These are phyloP conservation scores for Oppia nitens DNA, from an alignment of 1,140 invertebrate species.

Conservation along the genomic window DNA sequence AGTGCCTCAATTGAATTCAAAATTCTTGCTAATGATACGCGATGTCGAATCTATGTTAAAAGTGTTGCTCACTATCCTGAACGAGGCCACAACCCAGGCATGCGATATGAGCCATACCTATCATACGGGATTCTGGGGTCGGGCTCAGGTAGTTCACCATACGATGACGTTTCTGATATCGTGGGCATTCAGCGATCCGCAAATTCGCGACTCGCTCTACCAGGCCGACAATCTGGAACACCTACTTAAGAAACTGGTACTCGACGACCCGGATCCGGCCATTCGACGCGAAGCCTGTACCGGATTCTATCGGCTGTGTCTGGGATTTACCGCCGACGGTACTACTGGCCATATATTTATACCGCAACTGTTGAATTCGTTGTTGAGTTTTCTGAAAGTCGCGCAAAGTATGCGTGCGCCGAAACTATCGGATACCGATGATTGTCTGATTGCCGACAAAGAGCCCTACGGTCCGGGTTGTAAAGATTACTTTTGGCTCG, in stretches of 20 bases:
- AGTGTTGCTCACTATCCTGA: conserved; percentile 63
- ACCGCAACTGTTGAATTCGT: conserved; percentile 54
- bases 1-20: conserved; percentile 44
- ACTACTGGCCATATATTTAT: conserved; percentile 41
- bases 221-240: conserved; percentile 43
- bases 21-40: conserved; percentile 56
- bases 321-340: conserved; percentile 45
- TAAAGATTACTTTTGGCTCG: conserved; percentile 80
- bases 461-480: conserved; percentile 63
- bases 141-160: conserved; percentile 61
- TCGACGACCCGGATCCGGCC: conserved; percentile 66
- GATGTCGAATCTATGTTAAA: conserved; percentile 60
- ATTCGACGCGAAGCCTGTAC: conserved; percentile 73
- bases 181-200: conserved; percentile 55
- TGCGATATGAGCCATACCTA: conserved; percentile 54
- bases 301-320: conserved; percentile 63
- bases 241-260: conserved; percentile 54
- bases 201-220: conserved; percentile 46
- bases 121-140: conserved; percentile 68
- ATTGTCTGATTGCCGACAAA: conserved; percentile 9
- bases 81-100: conserved; percentile 56
- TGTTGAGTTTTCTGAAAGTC: conserved; percentile 57
- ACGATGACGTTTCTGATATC: conserved; percentile 61
- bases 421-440: conserved; percentile 24
- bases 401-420: conserved; percentile 66